Base-by-base conservation (phyloP, 2,888 invertebrate genomes). In the Pinctada fucata region DNA sequence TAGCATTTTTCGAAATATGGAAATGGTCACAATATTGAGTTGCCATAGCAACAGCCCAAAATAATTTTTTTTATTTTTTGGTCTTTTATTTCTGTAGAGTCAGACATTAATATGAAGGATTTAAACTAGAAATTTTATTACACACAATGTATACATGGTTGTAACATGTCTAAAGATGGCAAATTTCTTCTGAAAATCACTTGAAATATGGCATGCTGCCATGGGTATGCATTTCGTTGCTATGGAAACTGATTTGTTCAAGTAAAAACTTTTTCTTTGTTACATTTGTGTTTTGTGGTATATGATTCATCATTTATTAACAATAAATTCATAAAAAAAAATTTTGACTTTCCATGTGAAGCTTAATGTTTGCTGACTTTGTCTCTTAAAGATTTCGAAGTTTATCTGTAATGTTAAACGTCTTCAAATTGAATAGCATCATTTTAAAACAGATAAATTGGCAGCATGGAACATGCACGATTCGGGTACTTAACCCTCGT, bases 261-360 rank as follows among this genome's bases (percentile, higher is more conserved):
- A 10, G 13, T 58, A 58, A 58, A 58, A 58, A 58, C 58, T 10
- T 6, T 58, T 58, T 10, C 13, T 58, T 58, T 6, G 6, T 13
- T 10, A 58, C 6, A 10, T 58, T 10, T 58, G 13, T 10, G 58
- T 58, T 58, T 10, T 58, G 1, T 58, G 13, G 8, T 10, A 58
- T 6, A 13, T 58, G 13, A 58, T 58, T 6, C 8, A 58, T 58
- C 58, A 58, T 58, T 58, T 58, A 58, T 58, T 58, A 58, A 58
- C 58, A 58, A 58, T 58, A 10, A 10, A 13, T 10, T 58, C 58
- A 6, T 31, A 58, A 58, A 58, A 58, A 10, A 58, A 58, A 58
- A 10, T 58, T 58, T 58, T 58, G 58, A 58, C 58, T 58, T 58
- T 58, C 58, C 58, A 58, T 10, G 58, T 58, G 58, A 58, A 58